Percentiles rank a stretch among this genome's conserved stretches.
These are phyloP conservation scores for Lycocerus yunnanus DNA, from an alignment of 2,888 invertebrate genomes.

Conservation along the genomic window DNA sequence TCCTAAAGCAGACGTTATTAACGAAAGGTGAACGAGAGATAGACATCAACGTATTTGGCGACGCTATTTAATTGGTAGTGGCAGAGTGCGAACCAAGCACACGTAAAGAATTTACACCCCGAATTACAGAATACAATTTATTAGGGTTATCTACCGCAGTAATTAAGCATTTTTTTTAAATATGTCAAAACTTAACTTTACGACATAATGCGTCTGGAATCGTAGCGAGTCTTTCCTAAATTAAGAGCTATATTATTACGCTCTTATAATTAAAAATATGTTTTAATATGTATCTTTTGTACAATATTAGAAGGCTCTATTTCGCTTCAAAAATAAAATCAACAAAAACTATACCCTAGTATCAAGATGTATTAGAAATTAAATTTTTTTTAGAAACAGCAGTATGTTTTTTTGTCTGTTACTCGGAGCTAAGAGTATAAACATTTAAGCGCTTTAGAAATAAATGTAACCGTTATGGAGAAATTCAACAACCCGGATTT, in stretches of 20 bases:
- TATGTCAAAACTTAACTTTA: neutral
- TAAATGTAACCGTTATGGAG: too few species aligned
- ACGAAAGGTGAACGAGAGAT: neutral
- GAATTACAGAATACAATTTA: neutral
- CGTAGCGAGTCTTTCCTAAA: neutral
- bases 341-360: too few species aligned
- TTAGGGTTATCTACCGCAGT: neutral
- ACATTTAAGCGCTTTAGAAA: too few species aligned
- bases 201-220: neutral
- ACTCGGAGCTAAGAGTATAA: too few species aligned
- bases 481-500: too few species aligned
- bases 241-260: neutral
- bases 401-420: too few species aligned
- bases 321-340: too few species aligned
- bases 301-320: too few species aligned
- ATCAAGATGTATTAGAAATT: too few species aligned
- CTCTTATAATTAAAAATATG: too few species aligned
- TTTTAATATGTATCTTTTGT: too few species aligned
- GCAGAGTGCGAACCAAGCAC: neutral
- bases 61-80: neutral
- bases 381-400: too few species aligned
- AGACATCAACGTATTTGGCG: neutral
- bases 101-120: neutral
- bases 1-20: neutral
- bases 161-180: neutral